Evolutionary conservation across 2,113 vertebrate genomes (phyloP).

Genomic region (Macrotus californicus): DNA sequence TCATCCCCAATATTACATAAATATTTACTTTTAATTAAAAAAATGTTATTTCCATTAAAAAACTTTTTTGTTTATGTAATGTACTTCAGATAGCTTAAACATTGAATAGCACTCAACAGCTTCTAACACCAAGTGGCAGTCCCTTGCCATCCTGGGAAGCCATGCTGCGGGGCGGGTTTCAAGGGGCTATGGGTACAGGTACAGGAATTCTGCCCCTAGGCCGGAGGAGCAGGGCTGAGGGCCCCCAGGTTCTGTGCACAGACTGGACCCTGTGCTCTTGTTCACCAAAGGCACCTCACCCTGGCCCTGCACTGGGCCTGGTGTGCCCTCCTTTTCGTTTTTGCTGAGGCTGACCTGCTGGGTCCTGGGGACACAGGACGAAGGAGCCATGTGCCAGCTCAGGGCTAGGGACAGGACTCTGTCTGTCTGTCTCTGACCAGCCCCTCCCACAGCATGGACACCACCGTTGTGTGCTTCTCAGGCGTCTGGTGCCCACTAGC

Average conservation of each 20-base stretch:
- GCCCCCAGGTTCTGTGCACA: not conserved
- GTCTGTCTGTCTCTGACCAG: not conserved
- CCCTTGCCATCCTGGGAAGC: not conserved
- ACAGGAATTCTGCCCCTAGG: not conserved
- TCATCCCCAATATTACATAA: not conserved
- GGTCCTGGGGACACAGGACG: rapidly evolving
- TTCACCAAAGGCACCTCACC: not conserved
- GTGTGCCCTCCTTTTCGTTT: not conserved
- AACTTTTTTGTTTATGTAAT: not conserved
- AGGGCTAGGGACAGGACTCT: not conserved
- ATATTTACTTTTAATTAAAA: not conserved
- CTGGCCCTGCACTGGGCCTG: not conserved
- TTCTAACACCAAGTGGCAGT: not conserved
- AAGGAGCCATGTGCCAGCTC: not conserved
- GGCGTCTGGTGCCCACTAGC: not conserved
- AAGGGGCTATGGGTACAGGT: not conserved
- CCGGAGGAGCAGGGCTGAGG: rapidly evolving
- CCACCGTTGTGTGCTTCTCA: not conserved
- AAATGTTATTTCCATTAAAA: not conserved
- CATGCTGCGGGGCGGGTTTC: rapidly evolving
- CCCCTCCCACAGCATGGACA: rapidly evolving
- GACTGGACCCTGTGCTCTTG: not conserved
- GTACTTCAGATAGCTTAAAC: not conserved
- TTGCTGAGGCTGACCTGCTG: not conserved
- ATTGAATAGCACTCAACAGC: not conserved